Evolutionary conservation across 2,888 invertebrate species (phyloP).

Genomic region (Eledona agricola): DNA sequence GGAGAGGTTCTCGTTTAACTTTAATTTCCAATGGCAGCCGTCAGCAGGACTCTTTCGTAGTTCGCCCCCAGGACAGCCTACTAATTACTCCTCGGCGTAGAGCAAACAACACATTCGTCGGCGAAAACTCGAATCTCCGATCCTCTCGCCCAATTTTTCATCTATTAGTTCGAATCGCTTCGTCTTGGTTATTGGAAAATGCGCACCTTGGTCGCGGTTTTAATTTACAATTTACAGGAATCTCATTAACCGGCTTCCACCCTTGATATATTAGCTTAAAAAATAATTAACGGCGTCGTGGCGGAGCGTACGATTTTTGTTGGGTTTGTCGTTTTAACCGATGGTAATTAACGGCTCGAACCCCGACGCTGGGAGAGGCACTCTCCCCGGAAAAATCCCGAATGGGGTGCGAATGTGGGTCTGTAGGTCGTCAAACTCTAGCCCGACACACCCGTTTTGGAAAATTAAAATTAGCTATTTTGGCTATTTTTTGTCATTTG

Average conservation of each 20-base stretch:
- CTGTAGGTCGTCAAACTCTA: no score
- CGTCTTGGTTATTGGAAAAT: no score
- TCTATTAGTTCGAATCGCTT: no score
- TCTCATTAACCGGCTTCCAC: conserved; percentile 39
- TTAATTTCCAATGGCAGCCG: conserved; percentile 55
- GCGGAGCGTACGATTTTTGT: conserved; percentile 24
- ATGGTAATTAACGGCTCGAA: no score
- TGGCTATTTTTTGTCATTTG: no score
- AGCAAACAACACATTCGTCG: conserved; percentile 59
- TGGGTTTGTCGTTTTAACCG: conserved; percentile 7
- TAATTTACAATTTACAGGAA: conserved; percentile 40
- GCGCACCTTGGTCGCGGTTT: conserved; percentile 42
- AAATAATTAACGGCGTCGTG: conserved; percentile 17
- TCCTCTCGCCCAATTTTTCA: no score
- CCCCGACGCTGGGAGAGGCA: no score
- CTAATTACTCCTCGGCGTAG: conserved; percentile 56
- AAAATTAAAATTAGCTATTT: no score
- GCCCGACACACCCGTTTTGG: no score
- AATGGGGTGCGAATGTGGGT: no score
- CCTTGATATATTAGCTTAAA: conserved; percentile 35
- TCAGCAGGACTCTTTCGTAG: conserved; percentile 42
- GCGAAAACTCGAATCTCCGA: conserved; percentile 58
- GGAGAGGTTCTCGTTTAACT: conserved; percentile 54
- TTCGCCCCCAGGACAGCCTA: conserved; percentile 53
- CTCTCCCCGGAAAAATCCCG: no score